Conservation (phyloP, 2,888 invertebrate genomes). For the Tridacna crocea region DNA sequence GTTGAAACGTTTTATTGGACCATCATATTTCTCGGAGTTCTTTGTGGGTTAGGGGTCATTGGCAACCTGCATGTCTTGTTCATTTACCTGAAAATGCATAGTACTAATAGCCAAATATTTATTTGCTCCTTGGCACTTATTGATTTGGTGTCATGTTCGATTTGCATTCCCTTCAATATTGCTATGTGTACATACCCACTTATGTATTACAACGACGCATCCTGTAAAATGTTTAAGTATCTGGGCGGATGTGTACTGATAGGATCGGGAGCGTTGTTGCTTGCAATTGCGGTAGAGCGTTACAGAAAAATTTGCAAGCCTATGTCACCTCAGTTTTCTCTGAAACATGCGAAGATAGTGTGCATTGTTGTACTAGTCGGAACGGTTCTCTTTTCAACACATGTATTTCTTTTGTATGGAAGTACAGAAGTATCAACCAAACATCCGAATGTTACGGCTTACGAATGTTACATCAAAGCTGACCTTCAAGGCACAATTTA, state of each 20-base stretch:
- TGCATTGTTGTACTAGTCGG: neutral
- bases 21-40: neutral
- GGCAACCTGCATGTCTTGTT: neutral
- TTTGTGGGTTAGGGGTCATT: neutral
- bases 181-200: neutral
- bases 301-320: constrained; percentile 5
- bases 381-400: neutral
- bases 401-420: neutral
- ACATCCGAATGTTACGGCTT: neutral
- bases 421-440: neutral
- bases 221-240: neutral
- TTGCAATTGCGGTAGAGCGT: neutral
- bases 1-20: neutral
- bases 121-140: neutral
- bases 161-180: constrained; percentile 1
- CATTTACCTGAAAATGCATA: neutral
- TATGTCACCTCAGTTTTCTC: neutral
- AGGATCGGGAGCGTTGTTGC: neutral
- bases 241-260: neutral
- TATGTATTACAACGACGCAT: neutral
- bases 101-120: neutral
- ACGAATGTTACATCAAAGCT: neutral
- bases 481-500: neutral
- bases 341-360: neutral
- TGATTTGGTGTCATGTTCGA: neutral